Percentiles rank a stretch among this genome's conserved stretches.
phyloP scores from a whole-genome alignment of 2,797 vertebrate genomes.

The Diplodus sargus region DNA sequence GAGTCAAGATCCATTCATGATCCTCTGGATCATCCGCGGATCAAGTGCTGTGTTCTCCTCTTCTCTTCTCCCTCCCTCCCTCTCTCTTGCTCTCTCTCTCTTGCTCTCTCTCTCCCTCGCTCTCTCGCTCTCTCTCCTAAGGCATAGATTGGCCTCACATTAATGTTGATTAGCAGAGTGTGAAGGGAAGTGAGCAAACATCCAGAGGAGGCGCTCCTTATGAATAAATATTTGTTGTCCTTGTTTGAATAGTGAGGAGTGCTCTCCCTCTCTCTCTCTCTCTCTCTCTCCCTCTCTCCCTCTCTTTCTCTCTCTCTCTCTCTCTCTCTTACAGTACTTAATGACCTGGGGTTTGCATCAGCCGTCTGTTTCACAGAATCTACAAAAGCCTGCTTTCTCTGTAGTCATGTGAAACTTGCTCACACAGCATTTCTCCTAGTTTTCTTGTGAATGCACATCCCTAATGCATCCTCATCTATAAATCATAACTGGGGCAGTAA shows the following conservation, averaged over 20 bases:
- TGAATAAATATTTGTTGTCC: conserved; percentile 78
- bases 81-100: no score
- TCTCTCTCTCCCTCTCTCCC: conserved; percentile 14
- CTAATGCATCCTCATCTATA: conserved; percentile 60
- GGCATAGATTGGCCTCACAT: conserved; percentile 51
- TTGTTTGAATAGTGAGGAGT: conserved; percentile 64
- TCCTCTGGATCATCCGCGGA: conserved; percentile 56
- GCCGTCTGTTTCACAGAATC: conserved; percentile 16
- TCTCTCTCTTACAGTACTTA: conserved; percentile 25
- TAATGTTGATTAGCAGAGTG: conserved; percentile 67
- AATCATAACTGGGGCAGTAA: conserved; percentile 56
- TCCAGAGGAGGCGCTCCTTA: conserved; percentile 59
- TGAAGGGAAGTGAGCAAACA: conserved; percentile 68
- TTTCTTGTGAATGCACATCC: conserved; percentile 45
- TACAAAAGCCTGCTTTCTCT: conserved; percentile 17
- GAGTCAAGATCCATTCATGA: conserved; percentile 56
- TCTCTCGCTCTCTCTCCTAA: conserved; percentile 7
- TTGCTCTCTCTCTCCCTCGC: no score
- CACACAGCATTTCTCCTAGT: conserved; percentile 38
- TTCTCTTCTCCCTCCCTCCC: conserved; percentile 14
- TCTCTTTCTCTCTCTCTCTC: conserved; percentile 4
- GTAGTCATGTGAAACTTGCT: conserved; percentile 36
- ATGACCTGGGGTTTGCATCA: conserved; percentile 42
- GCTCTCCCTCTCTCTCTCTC: conserved; percentile 27
- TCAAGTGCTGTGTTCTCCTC: conserved; percentile 33